Base-by-base conservation (phyloP, 2,113 vertebrate species). In the Scortum barcoo region DNA sequence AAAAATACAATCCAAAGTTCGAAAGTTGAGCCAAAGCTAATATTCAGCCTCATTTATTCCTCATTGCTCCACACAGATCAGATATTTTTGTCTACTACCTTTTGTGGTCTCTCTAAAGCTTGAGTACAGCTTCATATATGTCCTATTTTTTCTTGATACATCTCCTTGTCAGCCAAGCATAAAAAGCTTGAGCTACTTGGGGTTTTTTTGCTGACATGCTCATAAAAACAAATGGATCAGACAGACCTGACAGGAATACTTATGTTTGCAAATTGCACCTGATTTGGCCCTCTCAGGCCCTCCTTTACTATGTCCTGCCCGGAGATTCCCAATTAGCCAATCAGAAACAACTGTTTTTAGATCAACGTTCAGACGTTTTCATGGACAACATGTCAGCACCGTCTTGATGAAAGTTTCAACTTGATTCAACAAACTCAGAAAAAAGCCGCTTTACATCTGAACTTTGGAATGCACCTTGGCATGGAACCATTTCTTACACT, bases 1-100 rank as follows among this genome's bases (percentile, higher is more conserved):
- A 69, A 62, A 81, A 73, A 60, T 54, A 3, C 11, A 77, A 57
- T 72, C 28, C 40, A 86, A 62, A 62, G 8, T 68, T 72, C 28
- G 30, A 86, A 62, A 62, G 8, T 68, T 50, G 14, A 48, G n/a
- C 3, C 1, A 3, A n/a, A 40, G 24, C 8, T 67, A 57, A 38
- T 66, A 50, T 65, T 54, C 13, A 71, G 38, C 5, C n/a, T n/a
- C n/a, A n/a, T n/a, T n/a, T n/a, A n/a, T n/a, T 46, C 14, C 16
- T 46, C 44, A 46, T 17, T 16, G 5, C 16, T 46, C 14, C 44
- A 46, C 44, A 46, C 16, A 17, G 44, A 5, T 44, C 42, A 13
- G 12, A 44, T 44, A 13, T 44, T 44, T 13, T 44, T 44, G 11
- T 44, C 42, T 12, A 11, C 42, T 44, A 11, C 12, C 42, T 13